phyloP scores from a whole-genome alignment of 2,888 invertebrate genomes.

The Unio pictorum region DNA sequence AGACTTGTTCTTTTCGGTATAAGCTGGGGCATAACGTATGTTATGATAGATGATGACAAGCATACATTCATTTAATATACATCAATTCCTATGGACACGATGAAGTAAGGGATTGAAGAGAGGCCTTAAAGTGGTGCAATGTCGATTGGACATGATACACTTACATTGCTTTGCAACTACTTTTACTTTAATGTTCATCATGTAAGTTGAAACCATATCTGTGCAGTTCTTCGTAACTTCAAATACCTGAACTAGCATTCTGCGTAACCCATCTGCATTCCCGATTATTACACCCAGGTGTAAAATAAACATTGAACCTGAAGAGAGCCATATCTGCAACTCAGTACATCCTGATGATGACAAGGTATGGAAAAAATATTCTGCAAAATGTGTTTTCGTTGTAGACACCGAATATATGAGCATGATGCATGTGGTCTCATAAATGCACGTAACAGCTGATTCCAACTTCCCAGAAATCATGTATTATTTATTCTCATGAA shows the following conservation, averaged over 20 bases:
- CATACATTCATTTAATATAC: slow-evolving; percentile 26
- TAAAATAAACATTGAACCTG: slow-evolving; percentile 9
- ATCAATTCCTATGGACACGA: slow-evolving; percentile 23
- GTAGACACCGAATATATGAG: slow-evolving; percentile 9
- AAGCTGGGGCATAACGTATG: slow-evolving; percentile 20
- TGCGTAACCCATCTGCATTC: slow-evolving; percentile 11
- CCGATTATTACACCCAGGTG: slow-evolving; percentile 7
- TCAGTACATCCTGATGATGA: slow-evolving; percentile 6
- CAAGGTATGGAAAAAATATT: slow-evolving; percentile 5
- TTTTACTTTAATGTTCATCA: neutral
- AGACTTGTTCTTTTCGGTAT: slow-evolving; percentile 21
- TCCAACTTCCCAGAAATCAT: slow-evolving; percentile 12
- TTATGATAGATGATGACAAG: slow-evolving; percentile 24
- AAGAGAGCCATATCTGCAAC: slow-evolving; percentile 7
- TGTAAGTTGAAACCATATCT: neutral
- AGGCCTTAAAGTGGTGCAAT: slow-evolving; percentile 4
- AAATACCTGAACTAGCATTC: slow-evolving; percentile 7
- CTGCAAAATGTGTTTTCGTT: slow-evolving; percentile 11
- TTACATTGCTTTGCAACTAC: slow-evolving; percentile 4
- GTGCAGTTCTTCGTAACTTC: slow-evolving; percentile 5
- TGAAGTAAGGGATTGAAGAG: slow-evolving; percentile 18
- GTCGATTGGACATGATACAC: slow-evolving; percentile 20
- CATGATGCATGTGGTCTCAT: slow-evolving; percentile 11
- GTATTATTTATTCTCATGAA: slow-evolving; percentile 13
- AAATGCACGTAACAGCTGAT: slow-evolving; percentile 13